Evolutionary conservation across 92 coral and sea anemone genomes (phyloP).

Genomic region (Phenganax marumi): DNA sequence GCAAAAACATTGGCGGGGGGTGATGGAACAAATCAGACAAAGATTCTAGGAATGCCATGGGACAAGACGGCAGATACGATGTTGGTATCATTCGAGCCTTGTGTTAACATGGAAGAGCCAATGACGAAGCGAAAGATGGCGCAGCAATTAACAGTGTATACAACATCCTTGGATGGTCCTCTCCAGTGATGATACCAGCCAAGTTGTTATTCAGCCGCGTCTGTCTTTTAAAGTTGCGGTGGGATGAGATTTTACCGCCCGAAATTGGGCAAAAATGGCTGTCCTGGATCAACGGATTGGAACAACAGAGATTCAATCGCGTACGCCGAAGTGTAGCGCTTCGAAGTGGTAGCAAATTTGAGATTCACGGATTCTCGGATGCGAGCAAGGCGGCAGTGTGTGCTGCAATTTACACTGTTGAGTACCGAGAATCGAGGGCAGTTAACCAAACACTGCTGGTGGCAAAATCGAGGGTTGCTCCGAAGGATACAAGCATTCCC

Average conservation of each 20-base stretch:
- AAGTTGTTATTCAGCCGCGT: constrained; percentile 39
- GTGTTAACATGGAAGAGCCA: constrained; percentile 19
- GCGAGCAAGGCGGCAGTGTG: constrained; percentile 6
- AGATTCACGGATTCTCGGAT: background rate
- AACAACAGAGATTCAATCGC: background rate
- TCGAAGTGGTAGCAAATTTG: background rate
- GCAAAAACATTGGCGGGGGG: constrained; percentile 53
- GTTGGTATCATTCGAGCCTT: constrained; percentile 33
- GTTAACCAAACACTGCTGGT: background rate
- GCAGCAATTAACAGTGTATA: constrained; percentile 59
- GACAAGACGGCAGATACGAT: constrained; percentile 50
- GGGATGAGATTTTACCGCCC: background rate
- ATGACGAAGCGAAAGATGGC: constrained; percentile 58
- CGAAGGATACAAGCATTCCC: constrained; percentile 5
- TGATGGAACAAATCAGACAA: constrained; percentile 38
- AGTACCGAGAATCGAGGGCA: background rate
- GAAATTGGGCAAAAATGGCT: background rate
- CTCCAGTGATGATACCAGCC: constrained; percentile 57
- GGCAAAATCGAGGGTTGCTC: constrained; percentile 13
- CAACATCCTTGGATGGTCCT: constrained; percentile 54
- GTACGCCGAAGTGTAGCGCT: constrained; percentile 4
- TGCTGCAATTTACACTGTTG: constrained; percentile 1
- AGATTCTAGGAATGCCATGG: constrained; percentile 68
- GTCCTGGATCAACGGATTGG: constrained; percentile 4
- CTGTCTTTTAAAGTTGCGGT: background rate